phyloP scores from a whole-genome alignment of 2,888 invertebrate genomes.

The Brachycybe producta region DNA sequence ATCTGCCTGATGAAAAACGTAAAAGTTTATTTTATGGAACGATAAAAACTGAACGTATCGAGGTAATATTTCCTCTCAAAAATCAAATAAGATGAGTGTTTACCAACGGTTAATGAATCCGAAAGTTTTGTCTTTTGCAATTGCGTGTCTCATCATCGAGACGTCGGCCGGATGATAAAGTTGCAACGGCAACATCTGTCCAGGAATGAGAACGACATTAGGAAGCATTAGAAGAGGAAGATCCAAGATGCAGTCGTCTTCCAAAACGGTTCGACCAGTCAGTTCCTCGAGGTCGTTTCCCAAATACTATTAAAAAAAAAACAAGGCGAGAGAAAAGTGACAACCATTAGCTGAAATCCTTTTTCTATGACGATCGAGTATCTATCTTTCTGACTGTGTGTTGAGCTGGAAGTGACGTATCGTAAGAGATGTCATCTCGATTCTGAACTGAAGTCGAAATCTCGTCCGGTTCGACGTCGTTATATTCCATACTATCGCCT shows the following conservation, averaged over 20 bases:
- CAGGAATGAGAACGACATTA: constrained; percentile 56
- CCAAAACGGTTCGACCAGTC: constrained; percentile 48
- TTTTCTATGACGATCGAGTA: not conserved
- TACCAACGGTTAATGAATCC: constrained; percentile 45
- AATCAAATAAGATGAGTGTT: not conserved
- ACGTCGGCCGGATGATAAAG: constrained; percentile 42
- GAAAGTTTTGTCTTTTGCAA: constrained; percentile 48
- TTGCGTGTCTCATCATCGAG: constrained; percentile 45
- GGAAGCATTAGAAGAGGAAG: constrained; percentile 47
- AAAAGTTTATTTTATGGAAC: not conserved
- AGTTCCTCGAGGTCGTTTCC: constrained; percentile 48
- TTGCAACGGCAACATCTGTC: constrained; percentile 63
- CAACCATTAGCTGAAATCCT: not conserved
- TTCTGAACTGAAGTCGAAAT: no score
- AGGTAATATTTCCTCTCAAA: not conserved
- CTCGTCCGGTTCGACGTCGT: no score
- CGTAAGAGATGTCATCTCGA: constrained; percentile 25
- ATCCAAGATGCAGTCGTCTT: constrained; percentile 37
- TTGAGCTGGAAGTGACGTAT: constrained; percentile 42
- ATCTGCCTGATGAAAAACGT: constrained; percentile 17
- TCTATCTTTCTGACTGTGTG: constrained; percentile 39
- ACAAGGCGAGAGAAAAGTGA: not conserved
- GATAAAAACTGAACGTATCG: no score
- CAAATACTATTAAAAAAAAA: constrained; percentile 39
- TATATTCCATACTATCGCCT: no score